Conservation (phyloP, 2,797 vertebrate species). For the Sebastes trivittatus region DNA sequence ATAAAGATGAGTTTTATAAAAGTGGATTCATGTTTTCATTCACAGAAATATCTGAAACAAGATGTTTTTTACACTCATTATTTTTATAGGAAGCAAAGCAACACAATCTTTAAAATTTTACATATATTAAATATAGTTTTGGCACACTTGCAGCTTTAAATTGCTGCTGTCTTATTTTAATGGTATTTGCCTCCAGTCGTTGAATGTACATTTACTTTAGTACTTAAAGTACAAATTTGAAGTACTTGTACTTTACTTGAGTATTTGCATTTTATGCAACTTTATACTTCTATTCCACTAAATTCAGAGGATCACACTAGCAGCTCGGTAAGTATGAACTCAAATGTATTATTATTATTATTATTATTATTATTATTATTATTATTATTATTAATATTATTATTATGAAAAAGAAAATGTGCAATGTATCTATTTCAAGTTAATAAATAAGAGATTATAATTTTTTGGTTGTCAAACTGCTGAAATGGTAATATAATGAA, state of each 20-base stretch:
- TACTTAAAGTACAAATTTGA: not conserved
- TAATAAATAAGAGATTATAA: not conserved
- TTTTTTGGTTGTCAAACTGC: not conserved
- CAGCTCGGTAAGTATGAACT: not conserved
- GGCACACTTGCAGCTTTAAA: too few relatives aligned
- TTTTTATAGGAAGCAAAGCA: too few relatives aligned
- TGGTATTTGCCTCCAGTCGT: not conserved
- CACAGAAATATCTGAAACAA: not conserved
- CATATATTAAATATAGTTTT: not conserved
- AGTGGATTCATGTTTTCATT: not conserved
- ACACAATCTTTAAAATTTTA: not conserved
- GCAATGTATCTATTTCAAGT: too few relatives aligned
- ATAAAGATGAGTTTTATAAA: slow-evolving; percentile 70
- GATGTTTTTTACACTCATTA: not conserved
- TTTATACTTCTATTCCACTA: not conserved
- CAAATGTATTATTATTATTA: not conserved
- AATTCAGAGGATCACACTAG: too few relatives aligned
- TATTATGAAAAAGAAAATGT: not conserved
- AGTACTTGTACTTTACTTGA: not conserved
- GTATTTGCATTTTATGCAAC: not conserved
- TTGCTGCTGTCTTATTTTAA: not conserved
- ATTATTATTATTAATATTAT: too few relatives aligned
- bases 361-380: too few relatives aligned
- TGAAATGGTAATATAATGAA: too few relatives aligned
- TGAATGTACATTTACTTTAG: not conserved